phyloP scores from a whole-genome alignment of 2,888 invertebrate species.

The Platycheirus rosarum region DNA sequence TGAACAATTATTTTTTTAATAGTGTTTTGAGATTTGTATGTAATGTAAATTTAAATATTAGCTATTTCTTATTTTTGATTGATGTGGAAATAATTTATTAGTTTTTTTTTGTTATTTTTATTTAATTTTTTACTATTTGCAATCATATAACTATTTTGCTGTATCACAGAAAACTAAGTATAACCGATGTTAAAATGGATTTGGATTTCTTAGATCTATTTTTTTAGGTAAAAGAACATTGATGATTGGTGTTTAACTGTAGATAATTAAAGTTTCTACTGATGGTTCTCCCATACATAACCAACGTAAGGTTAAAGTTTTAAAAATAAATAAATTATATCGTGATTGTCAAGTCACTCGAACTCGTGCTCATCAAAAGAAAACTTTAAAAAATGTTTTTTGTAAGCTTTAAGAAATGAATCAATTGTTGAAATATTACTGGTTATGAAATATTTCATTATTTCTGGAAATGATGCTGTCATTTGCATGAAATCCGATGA shows the following conservation, averaged over 20 bases:
- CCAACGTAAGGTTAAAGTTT: too few relatives aligned
- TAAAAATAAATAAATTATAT: too few relatives aligned
- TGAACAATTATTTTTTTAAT: slow-evolving; percentile 44
- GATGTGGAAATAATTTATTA: slow-evolving; percentile 25
- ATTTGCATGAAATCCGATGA: too few relatives aligned
- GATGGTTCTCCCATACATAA: too few relatives aligned
- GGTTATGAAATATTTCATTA: too few relatives aligned
- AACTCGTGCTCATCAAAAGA: too few relatives aligned
- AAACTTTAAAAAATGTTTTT: too few relatives aligned
- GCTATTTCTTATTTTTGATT: slow-evolving; percentile 30
- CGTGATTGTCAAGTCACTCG: too few relatives aligned
- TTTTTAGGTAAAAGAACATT: slow-evolving; percentile 7
- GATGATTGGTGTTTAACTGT: slow-evolving; percentile 1
- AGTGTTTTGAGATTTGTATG: slow-evolving; percentile 29
- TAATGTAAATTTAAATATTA: slow-evolving; percentile 31
- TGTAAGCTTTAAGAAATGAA: too few relatives aligned
- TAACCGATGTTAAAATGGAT: slow-evolving; percentile 47
- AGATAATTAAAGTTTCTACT: too few relatives aligned
- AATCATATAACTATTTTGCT: slow-evolving; percentile 35
- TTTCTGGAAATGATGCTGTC: too few relatives aligned
- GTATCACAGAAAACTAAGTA: slow-evolving; percentile 72
- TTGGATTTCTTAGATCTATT: slow-evolving; percentile 58
- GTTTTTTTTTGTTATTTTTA: slow-evolving; percentile 15
- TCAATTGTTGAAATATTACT: too few relatives aligned
- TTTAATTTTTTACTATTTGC: slow-evolving; percentile 27